Evolutionary conservation across 2,113 vertebrate genomes (phyloP).

Genomic region (Columba janthina): DNA sequence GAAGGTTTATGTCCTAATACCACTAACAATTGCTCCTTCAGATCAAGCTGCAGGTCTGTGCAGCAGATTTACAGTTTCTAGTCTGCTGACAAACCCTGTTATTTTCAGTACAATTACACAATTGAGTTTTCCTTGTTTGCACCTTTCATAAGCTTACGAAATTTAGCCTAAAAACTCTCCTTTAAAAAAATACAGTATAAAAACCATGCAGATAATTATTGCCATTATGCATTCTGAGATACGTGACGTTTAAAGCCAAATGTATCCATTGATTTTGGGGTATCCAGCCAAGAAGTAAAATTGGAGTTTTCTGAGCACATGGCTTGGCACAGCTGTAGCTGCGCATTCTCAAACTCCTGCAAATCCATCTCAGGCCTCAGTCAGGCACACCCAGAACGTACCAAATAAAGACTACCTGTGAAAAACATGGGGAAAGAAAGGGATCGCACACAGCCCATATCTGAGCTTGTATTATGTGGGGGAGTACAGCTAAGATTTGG

Average conservation of each 20-base stretch:
- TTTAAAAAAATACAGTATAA: not conserved
- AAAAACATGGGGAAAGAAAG: not conserved
- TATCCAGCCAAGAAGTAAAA: not conserved
- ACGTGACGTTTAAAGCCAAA: not conserved
- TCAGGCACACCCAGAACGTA: not conserved
- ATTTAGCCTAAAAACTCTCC: not conserved
- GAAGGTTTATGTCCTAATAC: not conserved
- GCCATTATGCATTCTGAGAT: not conserved
- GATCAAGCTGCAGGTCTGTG: not conserved
- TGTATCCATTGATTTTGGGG: not conserved
- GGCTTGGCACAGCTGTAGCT: not conserved
- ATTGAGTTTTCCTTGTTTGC: not conserved
- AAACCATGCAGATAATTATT: not conserved
- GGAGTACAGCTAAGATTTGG: not conserved
- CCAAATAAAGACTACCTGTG: not conserved
- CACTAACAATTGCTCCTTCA: not conserved
- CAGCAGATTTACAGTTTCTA: not conserved
- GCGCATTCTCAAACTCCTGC: not conserved
- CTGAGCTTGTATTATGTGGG: not conserved
- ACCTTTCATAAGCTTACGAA: not conserved
- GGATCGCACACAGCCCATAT: not conserved
- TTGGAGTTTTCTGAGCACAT: not conserved
- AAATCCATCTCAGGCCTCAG: not conserved
- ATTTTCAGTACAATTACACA: not conserved
- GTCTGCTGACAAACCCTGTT: not conserved